These are phyloP conservation scores for Porites lobata DNA, from an alignment of 92 coral and sea anemone species.

Conservation along the genomic window DNA sequence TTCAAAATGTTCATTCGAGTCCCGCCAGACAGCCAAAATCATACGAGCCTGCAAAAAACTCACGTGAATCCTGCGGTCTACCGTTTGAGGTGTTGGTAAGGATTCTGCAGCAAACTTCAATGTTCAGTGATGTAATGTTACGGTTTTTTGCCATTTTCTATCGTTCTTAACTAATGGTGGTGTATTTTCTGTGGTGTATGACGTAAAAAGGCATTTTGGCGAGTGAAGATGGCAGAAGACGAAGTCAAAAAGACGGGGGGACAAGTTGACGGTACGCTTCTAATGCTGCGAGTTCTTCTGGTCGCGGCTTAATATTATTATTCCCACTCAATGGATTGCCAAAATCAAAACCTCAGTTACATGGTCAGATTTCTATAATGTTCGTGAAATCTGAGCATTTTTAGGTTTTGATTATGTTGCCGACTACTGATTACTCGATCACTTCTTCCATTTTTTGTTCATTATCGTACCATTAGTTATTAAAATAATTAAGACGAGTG, in stretches of 20 bases:
- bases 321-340: too few relatives aligned
- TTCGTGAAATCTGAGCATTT: too few relatives aligned
- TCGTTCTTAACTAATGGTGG: conserved; percentile 9
- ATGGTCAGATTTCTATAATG: too few relatives aligned
- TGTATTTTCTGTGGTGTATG: conserved; percentile 30
- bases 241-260: conserved; percentile 87
- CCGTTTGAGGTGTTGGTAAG: conserved; percentile 6
- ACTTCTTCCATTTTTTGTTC: too few relatives aligned
- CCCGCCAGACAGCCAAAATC: conserved; percentile 15
- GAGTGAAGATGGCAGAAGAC: conserved; percentile 68
- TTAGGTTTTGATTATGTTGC: too few relatives aligned
- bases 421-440: too few relatives aligned
- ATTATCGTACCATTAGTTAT: too few relatives aligned
- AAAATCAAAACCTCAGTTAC: too few relatives aligned
- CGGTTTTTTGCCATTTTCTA: neutral
- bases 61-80: conserved; percentile 56
- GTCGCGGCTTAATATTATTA: too few relatives aligned
- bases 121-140: too few relatives aligned
- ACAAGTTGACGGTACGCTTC: conserved; percentile 84
- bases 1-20: neutral
- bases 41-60: conserved; percentile 48
- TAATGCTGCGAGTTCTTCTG: neutral
- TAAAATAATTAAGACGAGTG: too few relatives aligned
- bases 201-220: neutral
- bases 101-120: neutral